Evolutionary conservation across 2,113 vertebrate species (phyloP).

Genomic region (Beaufortia kweichowensis): DNA sequence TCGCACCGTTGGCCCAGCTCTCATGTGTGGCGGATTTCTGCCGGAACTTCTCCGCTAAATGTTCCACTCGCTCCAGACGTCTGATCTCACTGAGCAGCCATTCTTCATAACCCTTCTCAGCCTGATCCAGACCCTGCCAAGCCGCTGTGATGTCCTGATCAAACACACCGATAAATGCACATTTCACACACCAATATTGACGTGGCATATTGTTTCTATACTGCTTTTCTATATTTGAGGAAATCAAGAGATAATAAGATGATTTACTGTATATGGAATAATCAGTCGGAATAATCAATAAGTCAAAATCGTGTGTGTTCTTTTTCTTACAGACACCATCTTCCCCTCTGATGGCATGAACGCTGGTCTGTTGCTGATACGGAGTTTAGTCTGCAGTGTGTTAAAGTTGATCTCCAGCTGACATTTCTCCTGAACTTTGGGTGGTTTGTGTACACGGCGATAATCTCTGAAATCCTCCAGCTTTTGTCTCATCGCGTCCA

Average conservation of each 20-base stretch:
- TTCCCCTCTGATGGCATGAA: constrained; percentile 99
- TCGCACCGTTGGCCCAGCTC: constrained; percentile 76
- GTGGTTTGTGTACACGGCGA: constrained; percentile 72
- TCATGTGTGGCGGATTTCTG: constrained; percentile 80
- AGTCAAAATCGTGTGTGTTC: not conserved
- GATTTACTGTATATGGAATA: no score
- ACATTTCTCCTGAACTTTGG: constrained; percentile 12
- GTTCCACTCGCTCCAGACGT: constrained; percentile 77
- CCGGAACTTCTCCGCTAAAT: constrained; percentile 79
- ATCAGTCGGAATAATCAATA: no score
- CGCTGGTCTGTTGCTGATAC: constrained; percentile 93
- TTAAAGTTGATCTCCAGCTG: constrained; percentile 62
- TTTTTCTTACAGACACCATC: constrained; percentile 89
- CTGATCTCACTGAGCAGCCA: constrained; percentile 80
- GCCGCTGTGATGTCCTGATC: constrained; percentile 76
- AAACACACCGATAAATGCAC: not conserved
- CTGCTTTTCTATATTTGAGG: no score
- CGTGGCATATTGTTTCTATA: no score
- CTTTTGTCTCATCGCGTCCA: constrained; percentile 84
- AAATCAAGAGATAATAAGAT: no score
- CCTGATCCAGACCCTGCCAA: constrained; percentile 81
- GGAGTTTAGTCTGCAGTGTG: constrained; percentile 94
- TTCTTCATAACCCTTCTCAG: constrained; percentile 79
- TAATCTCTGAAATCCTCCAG: constrained; percentile 86
- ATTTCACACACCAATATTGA: not conserved